Evolutionary conservation across 2,113 vertebrate species (phyloP), one percentile per base, ranked within the genome.

Genomic region (Mirounga angustirostris): DNA sequence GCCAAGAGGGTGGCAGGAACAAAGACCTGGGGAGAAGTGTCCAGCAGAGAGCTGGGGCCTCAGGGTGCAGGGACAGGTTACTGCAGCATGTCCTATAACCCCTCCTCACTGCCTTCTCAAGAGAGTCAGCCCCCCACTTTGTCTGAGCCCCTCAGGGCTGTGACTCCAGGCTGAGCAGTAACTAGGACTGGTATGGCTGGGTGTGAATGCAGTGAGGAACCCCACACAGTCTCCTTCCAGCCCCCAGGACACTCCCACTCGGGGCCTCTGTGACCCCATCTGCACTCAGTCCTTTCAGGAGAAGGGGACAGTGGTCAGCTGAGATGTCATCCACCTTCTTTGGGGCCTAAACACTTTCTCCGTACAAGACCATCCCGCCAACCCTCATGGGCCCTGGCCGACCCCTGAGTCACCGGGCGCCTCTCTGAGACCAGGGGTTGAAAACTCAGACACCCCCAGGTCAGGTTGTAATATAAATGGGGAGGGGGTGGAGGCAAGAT

Each of bases 401-500:
- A 24, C 43, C 56, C 54, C n/a, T 78, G 56, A 78, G 61, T 33
- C 67, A 24, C 58, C 4, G 5, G 6, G 54, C 0, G 0, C 33
- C 33, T 63, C 84, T 15, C 33, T 10, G 59, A 80, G 73, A 52
- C 19, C 33, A 18, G 2, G 15, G 5, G 18, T 4, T 54, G 52
- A 91, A 71, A 36, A 52, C 10, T 40, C 73, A 69, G n/a, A 30
- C 3, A 2, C 13, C 59, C 69, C 81, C 26, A 33, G 33, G 69
- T 33, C 18, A 63, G n/a, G n/a, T n/a, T 50, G 19, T 22, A 5
- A 16, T 1, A 14, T 36, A 54, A 13, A 36, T 0, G 22, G 16
- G n/a, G 24, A 33, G 2, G n/a, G 13, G 26, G 21, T 0, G 0
- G 14, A 33, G 9, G 21, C 26, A 16, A 43, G 43, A 36, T n/a